phyloP scores from a whole-genome alignment of 2,888 invertebrate species.

The Leptinotarsa juncta region DNA sequence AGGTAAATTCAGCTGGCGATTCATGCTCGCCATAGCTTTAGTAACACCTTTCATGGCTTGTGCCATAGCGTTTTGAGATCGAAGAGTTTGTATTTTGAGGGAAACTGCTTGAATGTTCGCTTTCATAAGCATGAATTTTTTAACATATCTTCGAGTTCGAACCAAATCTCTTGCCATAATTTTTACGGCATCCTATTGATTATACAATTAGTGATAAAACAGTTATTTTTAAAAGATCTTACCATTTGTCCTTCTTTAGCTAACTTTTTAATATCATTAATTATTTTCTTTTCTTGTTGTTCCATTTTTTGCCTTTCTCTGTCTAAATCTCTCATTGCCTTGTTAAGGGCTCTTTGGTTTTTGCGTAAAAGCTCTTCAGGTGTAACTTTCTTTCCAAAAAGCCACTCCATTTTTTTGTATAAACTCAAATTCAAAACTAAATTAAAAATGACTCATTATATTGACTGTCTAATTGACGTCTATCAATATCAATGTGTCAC shows the following conservation, averaged over 20 bases:
- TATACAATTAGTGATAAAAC: conserved; percentile 7
- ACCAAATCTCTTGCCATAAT: conserved; percentile 99
- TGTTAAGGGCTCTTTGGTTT: conserved; percentile 97
- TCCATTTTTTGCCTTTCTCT: conserved; percentile 94
- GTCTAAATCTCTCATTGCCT: conserved; percentile 98
- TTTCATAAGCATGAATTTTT: conserved; percentile 99
- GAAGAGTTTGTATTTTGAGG: conserved; percentile 95
- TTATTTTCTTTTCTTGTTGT: conserved; percentile 98
- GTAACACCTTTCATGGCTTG: conserved; percentile 99
- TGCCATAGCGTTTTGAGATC: conserved; percentile 99
- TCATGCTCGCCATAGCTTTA: conserved; percentile 98
- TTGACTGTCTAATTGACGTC: not conserved
- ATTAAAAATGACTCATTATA: conserved; percentile 14
- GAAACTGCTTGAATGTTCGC: conserved; percentile 99
- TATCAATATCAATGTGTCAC: no score
- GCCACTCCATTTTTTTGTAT: conserved; percentile 80
- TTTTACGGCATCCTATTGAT: conserved; percentile 92
- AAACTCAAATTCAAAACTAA: not conserved
- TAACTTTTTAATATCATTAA: conserved; percentile 97
- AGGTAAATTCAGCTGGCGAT: conserved; percentile 94
- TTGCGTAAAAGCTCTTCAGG: conserved; percentile 98
- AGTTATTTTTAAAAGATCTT: conserved; percentile 41
- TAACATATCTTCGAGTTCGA: conserved; percentile 92
- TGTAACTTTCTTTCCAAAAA: conserved; percentile 95
- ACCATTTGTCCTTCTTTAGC: conserved; percentile 99